Base-by-base conservation (phyloP, 1,140 invertebrate genomes). In the Drosophila lini region DNA sequence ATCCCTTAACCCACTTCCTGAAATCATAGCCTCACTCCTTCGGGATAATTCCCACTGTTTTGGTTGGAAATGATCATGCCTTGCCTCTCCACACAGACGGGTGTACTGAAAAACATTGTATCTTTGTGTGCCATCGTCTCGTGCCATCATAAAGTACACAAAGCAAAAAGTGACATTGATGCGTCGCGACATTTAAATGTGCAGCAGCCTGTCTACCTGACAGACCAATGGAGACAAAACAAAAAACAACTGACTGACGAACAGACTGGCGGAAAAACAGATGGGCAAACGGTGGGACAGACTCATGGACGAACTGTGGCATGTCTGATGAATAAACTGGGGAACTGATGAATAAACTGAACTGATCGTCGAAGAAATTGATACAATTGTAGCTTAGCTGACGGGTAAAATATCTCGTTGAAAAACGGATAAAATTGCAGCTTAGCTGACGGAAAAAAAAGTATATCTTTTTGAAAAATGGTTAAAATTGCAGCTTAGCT, bases 111-210 rank as follows among this genome's bases (percentile, higher is more conserved):
- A 56, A 59, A 63, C 61, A 40, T 53, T 50, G 42, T 70, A 44
- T 59, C 74, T 67, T 19, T 47, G 61, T 71, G 10, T 50, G 67
- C 38, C 38, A 25, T 60, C 61, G 65, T 69, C 69, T 48, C 67
- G 67, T 48, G 67, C 69, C 70, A 74, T 74, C 73, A 59, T 50
- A 62, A 81, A 65, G 36, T 56, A 75, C 57, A 73, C 61, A 68
- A 73, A 60, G 70, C 74, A 67, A 58, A 78, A 61, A 65, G 63
- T 80, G 73, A 69, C 78, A 62, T 63, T 67, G 53, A 73, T 81
- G 67, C 73, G 80, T 74, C 80, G 80, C 80, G 80, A 83, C 80
- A 79, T 80, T 74, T 77, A 77, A 77, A 77, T 77, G 53, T 47
- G 41, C 52, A 53, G 52, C 50, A 53, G 65, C 42, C 60, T 52